phyloP scores from a whole-genome alignment of 2,113 vertebrate species.

The Todiramphus chloris region DNA sequence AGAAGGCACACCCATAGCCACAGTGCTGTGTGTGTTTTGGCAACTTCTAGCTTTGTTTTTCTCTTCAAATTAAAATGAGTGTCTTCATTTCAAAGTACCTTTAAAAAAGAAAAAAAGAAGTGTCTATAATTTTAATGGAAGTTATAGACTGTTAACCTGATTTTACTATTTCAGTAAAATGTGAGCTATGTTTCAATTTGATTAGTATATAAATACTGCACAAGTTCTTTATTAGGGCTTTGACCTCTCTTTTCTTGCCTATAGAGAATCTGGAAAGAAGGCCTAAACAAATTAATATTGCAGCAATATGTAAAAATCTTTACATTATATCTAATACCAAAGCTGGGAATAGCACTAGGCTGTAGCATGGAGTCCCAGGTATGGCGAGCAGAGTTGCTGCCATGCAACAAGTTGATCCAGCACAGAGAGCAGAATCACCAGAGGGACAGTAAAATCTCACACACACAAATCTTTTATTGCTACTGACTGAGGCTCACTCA shows the following conservation, averaged over 20 bases:
- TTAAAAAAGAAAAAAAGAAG: neutral
- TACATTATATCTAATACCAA: neutral
- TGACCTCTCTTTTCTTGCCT: neutral
- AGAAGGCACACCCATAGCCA: too few relatives aligned
- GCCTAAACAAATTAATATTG: neutral
- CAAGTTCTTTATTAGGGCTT: neutral
- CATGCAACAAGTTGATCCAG: neutral
- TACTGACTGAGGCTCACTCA: neutral
- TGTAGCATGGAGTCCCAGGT: neutral
- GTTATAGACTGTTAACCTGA: neutral
- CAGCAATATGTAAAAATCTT: neutral
- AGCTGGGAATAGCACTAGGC: neutral
- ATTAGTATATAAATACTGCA: neutral
- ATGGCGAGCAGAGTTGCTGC: neutral
- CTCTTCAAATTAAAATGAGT: neutral
- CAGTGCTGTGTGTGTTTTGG: neutral
- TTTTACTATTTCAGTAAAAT: neutral
- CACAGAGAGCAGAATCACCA: neutral
- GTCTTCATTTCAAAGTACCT: neutral
- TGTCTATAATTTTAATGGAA: neutral
- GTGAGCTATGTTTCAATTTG: neutral
- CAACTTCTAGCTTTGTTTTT: neutral
- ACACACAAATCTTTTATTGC: neutral
- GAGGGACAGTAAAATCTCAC: accelerated
- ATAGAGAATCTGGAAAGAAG: neutral